Conservation (phyloP, 2,888 invertebrate genomes). For the Tipula helvola region DNA sequence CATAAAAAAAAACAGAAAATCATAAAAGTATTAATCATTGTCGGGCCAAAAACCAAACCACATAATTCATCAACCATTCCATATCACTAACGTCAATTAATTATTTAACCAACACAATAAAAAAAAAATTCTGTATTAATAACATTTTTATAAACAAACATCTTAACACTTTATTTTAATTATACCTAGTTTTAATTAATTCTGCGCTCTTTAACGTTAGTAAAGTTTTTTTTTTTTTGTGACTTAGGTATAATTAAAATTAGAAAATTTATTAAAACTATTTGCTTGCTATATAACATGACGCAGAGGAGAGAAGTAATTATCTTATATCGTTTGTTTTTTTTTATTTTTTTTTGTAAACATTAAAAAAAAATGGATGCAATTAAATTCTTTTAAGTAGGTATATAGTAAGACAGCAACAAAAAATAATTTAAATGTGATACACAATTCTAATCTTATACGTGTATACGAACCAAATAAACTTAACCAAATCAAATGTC, state of each 20-base stretch:
- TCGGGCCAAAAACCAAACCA: not conserved
- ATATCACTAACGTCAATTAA: not conserved
- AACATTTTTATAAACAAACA: not conserved
- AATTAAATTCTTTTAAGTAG: not conserved
- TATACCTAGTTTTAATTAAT: not conserved
- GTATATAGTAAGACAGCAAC: not conserved
- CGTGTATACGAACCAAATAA: not conserved
- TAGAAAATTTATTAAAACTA: not conserved
- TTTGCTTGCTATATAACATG: not conserved
- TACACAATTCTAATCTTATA: not conserved
- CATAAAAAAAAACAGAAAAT: not conserved
- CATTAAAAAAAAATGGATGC: not conserved
- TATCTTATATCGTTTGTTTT: not conserved
- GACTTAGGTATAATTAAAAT: not conserved
- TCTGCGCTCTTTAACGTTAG: not conserved
- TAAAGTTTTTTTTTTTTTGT: not conserved
- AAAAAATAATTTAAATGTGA: not conserved
- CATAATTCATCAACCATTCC: not conserved
- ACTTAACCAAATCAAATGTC: not conserved
- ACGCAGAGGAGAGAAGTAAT: not conserved
- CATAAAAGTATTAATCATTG: not conserved
- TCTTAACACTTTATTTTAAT: not conserved
- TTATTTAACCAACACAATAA: not conserved
- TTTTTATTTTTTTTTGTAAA: not conserved
- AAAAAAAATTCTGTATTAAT: not conserved